Percentiles rank a stretch among this genome's conserved stretches.
Evolutionary conservation across 2,113 vertebrate species (phyloP).

Genomic region (Promerops cafer): DNA sequence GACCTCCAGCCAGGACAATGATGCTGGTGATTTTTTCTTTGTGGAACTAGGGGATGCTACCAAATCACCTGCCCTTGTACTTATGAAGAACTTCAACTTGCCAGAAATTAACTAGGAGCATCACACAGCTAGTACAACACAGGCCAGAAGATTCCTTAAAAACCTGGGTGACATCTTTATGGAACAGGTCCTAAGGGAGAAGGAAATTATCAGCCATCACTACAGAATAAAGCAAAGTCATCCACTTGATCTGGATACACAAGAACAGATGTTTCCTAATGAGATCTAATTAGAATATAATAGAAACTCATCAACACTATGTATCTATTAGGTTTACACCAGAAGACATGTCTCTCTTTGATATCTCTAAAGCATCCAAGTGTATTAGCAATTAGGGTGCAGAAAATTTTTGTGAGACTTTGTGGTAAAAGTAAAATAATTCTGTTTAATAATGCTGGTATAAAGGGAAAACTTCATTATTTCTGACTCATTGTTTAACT

Average conservation of each 20-base stretch:
- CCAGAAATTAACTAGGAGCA: not conserved
- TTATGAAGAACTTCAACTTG: not conserved
- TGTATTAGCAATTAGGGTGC: not conserved
- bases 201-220: not conserved
- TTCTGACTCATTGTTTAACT: not conserved
- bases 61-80: too few relatives aligned
- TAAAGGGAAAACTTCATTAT: not conserved
- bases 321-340: not conserved
- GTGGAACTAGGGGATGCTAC: not conserved
- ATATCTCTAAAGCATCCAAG: not conserved
- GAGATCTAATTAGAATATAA: constrained; percentile 2
- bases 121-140: not conserved
- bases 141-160: not conserved
- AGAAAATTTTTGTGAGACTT: not conserved
- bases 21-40: not conserved
- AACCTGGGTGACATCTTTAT: not conserved
- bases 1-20: not conserved
- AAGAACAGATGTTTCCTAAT: constrained; percentile 9
- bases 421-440: not conserved
- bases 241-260: not conserved
- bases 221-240: not conserved
- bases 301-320: not conserved
- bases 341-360: not conserved
- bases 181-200: not conserved
- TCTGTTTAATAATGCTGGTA: not conserved